Conservation (phyloP, 2,888 invertebrate genomes). For the Salticus scenicus region DNA sequence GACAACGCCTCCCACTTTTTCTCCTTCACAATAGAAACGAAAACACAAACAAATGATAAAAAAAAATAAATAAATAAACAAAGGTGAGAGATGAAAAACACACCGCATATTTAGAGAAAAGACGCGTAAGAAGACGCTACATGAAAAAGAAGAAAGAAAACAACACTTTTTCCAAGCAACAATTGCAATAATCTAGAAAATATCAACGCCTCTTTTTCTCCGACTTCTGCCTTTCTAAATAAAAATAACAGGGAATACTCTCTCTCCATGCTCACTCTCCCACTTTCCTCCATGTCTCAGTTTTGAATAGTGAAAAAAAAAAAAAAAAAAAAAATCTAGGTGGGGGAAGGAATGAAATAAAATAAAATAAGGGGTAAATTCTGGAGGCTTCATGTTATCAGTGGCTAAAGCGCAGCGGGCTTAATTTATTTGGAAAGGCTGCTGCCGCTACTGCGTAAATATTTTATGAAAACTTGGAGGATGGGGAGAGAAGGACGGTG, state of each 20-base stretch:
- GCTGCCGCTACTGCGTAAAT: slow-evolving; percentile 54
- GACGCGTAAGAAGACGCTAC: slow-evolving; percentile 15
- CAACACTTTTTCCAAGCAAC: slow-evolving; percentile 23
- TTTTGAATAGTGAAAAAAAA: slow-evolving; percentile 19
- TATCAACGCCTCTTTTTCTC: slow-evolving; percentile 33
- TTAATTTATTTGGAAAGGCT: slow-evolving; percentile 53
- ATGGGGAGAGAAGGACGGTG: slow-evolving; percentile 37
- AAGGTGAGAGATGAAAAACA: slow-evolving; percentile 19
- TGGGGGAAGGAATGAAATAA: not conserved
- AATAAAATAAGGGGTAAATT: slow-evolving; percentile 5
- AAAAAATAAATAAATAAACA: not conserved
- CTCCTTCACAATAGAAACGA: not conserved
- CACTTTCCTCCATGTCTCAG: slow-evolving; percentile 30
- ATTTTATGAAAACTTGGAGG: slow-evolving; percentile 58
- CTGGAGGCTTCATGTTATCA: slow-evolving; percentile 36
- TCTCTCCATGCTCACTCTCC: not conserved
- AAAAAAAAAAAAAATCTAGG: not conserved
- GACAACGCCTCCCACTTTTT: not conserved
- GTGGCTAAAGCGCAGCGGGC: slow-evolving; percentile 38
- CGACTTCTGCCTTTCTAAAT: slow-evolving; percentile 30
- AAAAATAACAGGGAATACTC: slow-evolving; percentile 23
- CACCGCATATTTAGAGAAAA: slow-evolving; percentile 20
- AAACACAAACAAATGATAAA: slow-evolving; percentile 1
- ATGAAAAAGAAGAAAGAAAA: slow-evolving; percentile 22
- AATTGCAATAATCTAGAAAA: slow-evolving; percentile 40